A percentile compares a stretch with the other conserved stretches of the same genome.
These are phyloP conservation scores for Drosophila melanica DNA, from an alignment of 1,140 invertebrate species.

Conservation along the genomic window DNA sequence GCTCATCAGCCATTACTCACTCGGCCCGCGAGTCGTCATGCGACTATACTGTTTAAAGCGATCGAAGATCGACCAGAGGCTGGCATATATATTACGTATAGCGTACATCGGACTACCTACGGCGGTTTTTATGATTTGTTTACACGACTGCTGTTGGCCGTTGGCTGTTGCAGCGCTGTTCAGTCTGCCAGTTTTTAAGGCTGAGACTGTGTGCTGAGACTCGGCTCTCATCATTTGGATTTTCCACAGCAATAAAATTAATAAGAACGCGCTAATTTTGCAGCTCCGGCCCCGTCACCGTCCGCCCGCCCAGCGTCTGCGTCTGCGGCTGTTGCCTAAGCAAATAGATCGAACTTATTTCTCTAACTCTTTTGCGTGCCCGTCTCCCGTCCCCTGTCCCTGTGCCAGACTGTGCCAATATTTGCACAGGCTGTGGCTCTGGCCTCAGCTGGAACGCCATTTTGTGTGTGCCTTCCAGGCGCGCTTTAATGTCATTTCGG, in stretches of 20 bases:
- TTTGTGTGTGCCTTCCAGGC: constrained; percentile 49
- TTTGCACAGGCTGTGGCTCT: constrained; percentile 58
- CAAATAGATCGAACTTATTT: constrained; percentile 52
- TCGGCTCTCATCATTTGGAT: constrained; percentile 71
- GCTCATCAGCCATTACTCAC: constrained; percentile 48
- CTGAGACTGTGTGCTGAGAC: constrained; percentile 29
- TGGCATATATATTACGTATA: constrained; percentile 2
- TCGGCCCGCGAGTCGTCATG: background rate
- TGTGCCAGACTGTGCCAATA: constrained; percentile 68
- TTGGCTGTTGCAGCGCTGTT: constrained; percentile 27
- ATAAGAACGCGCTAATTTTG: constrained; percentile 83
- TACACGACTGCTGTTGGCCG: constrained; percentile 55
- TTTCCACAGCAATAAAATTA: constrained; percentile 82
- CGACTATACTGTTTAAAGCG: background rate
- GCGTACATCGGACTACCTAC: constrained; percentile 54
- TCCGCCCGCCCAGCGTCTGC: background rate
- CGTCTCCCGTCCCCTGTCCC: constrained; percentile 9
- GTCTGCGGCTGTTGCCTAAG: constrained; percentile 53
- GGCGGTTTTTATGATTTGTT: constrained; percentile 78
- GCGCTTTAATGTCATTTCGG: background rate
- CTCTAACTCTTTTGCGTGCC: constrained; percentile 52
- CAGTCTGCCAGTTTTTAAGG: constrained; percentile 20
- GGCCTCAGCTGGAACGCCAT: constrained; percentile 50
- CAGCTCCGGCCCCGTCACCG: constrained; percentile 35
- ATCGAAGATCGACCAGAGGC: background rate